Evolutionary conservation across 2,113 vertebrate genomes (phyloP).

Genomic region (Engystomops pustulosus): DNA sequence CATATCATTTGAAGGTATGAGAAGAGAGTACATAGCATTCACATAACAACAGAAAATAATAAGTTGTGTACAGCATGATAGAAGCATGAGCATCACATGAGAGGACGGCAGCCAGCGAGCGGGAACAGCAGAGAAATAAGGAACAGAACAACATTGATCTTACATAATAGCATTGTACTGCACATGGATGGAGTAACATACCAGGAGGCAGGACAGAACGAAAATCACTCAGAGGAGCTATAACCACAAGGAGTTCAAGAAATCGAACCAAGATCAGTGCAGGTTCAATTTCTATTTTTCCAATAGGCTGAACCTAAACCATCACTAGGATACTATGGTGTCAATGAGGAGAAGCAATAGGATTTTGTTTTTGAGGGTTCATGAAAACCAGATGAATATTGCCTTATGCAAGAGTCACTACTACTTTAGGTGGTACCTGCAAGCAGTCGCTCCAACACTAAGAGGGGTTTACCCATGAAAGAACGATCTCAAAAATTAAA

Average conservation of each 20-base stretch:
- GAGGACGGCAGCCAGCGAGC: slow-evolving; percentile 61
- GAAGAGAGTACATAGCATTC: slow-evolving; percentile 3
- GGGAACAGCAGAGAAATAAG: slow-evolving; percentile 32
- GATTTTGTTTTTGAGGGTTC: no score
- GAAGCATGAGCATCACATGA: not conserved
- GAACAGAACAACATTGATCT: not conserved
- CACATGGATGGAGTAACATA: not conserved
- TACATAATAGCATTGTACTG: not conserved
- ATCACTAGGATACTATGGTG: not conserved
- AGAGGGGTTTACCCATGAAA: no score
- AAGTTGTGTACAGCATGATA: slow-evolving; percentile 5
- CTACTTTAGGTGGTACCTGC: no score
- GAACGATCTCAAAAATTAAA: no score
- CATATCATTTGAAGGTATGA: not conserved
- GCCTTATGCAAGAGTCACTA: no score
- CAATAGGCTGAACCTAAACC: no score
- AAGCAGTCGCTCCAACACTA: no score
- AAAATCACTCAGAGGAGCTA: not conserved
- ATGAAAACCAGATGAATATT: no score
- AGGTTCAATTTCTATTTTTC: no score
- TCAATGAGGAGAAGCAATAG: no score
- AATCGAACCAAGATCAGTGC: no score
- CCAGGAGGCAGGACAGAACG: not conserved
- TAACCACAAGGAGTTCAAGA: no score
- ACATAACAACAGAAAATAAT: not conserved